Evolutionary conservation across 1,140 invertebrate species (phyloP).

Genomic region (Procambarus virginalis): DNA sequence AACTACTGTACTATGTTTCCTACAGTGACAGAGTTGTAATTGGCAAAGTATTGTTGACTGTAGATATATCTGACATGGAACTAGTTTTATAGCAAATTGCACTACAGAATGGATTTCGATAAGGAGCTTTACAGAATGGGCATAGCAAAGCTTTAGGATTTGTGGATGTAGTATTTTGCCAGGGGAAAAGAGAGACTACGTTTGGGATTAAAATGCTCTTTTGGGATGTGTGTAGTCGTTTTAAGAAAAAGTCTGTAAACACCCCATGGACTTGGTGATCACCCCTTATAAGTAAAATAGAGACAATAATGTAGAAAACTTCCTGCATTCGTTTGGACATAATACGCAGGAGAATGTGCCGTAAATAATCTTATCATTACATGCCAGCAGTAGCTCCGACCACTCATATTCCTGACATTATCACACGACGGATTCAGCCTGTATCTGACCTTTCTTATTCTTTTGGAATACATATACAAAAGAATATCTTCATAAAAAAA

Average conservation of each 20-base stretch:
- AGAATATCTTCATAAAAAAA: not conserved
- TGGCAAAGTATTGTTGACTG: too few relatives aligned
- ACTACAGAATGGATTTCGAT: too few relatives aligned
- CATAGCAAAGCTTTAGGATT: not conserved
- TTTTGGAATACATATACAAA: not conserved
- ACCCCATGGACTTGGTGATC: not conserved
- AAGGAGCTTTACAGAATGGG: not conserved
- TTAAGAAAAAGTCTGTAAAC: not conserved
- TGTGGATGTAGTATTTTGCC: not conserved
- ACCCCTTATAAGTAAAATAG: not conserved
- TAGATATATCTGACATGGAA: too few relatives aligned
- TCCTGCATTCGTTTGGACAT: not conserved
- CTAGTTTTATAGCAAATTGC: too few relatives aligned
- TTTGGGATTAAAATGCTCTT: not conserved
- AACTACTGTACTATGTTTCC: too few relatives aligned
- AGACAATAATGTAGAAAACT: not conserved
- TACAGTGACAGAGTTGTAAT: too few relatives aligned
- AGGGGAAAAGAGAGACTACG: too few relatives aligned
- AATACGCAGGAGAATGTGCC: not conserved
- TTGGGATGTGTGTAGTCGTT: too few relatives aligned
- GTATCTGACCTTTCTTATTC: not conserved
- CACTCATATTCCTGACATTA: not conserved
- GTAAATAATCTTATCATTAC: not conserved
- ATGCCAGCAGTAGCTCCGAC: not conserved
- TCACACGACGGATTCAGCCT: not conserved